Percentiles rank a stretch among this genome's conserved stretches.
Evolutionary conservation across 2,888 invertebrate species (phyloP).

Genomic region (Celastrina argiolus): DNA sequence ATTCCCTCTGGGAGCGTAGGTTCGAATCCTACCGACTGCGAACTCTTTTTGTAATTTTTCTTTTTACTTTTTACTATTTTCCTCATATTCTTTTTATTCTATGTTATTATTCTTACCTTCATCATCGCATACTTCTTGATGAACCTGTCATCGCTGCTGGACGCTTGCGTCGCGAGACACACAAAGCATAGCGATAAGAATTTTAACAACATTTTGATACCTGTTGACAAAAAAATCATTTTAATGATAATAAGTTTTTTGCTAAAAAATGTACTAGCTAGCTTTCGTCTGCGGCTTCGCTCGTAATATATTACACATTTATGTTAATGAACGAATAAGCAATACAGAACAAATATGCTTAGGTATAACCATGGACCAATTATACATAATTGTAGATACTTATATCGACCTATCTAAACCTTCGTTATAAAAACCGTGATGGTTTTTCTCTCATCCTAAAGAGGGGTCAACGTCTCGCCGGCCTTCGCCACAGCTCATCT

Average conservation of each 20-base stretch:
- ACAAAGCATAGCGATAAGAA: constrained; percentile 39
- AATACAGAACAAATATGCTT: too few relatives aligned
- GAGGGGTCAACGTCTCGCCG: constrained; percentile 2
- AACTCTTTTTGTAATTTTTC: constrained; percentile 41
- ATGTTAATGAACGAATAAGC: too few relatives aligned
- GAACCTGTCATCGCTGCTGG: constrained; percentile 81
- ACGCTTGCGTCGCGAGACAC: constrained; percentile 55
- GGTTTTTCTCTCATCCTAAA: background rate
- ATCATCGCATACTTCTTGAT: constrained; percentile 85
- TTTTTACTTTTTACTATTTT: too few relatives aligned
- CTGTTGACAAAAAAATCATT: constrained; percentile 28
- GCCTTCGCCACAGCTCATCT: constrained; percentile 2
- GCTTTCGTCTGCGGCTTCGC: too few relatives aligned
- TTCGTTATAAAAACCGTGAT: background rate
- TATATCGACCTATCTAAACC: background rate
- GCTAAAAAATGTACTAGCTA: too few relatives aligned
- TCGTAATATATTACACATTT: too few relatives aligned
- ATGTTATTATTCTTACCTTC: constrained; percentile 69
- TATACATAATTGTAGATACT: background rate
- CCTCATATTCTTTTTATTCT: constrained; percentile 29
- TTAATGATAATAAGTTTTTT: too few relatives aligned
- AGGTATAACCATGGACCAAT: too few relatives aligned
- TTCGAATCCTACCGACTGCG: constrained; percentile 94
- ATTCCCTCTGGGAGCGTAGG: constrained; percentile 94
- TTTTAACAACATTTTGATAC: constrained; percentile 33